Conservation (phyloP, 1,140 invertebrate species). For the Trichomalopsis sarcophagae region DNA sequence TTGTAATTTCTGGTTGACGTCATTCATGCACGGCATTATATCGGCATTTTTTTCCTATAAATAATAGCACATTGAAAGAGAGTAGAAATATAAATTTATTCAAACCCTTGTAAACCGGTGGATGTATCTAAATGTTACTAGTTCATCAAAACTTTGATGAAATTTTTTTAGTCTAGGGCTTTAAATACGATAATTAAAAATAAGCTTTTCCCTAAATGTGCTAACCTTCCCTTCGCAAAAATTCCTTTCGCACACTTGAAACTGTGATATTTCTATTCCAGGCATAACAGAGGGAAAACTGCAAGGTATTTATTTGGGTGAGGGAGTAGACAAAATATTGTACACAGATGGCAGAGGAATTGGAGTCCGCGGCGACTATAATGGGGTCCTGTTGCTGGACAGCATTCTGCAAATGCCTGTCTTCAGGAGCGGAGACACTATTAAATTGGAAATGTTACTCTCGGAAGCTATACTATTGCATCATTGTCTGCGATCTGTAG, state of each 20-base stretch:
- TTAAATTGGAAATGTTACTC: constrained; percentile 88
- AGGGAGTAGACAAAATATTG: constrained; percentile 86
- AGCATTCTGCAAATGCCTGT: constrained; percentile 90
- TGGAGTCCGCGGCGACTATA: constrained; percentile 90
- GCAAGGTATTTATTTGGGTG: constrained; percentile 83
- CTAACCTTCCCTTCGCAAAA: too few species aligned
- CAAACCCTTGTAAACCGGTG: too few species aligned
- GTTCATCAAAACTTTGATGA: too few species aligned
- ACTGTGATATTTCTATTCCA: constrained; percentile 59
- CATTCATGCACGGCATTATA: too few species aligned
- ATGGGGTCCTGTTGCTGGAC: constrained; percentile 90
- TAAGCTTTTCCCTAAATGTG: too few species aligned
- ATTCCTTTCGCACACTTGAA: not conserved
- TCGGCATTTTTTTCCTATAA: too few species aligned
- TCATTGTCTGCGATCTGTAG: constrained; percentile 84
- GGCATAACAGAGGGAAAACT: constrained; percentile 76
- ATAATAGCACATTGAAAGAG: too few species aligned
- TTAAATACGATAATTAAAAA: too few species aligned
- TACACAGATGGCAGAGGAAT: constrained; percentile 87
- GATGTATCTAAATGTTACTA: too few species aligned
- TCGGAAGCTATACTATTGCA: constrained; percentile 90
- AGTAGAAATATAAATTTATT: too few species aligned
- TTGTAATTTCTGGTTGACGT: too few species aligned
- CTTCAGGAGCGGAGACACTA: constrained; percentile 81
- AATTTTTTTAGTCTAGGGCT: too few species aligned